Base-by-base conservation (phyloP, 2,888 invertebrate genomes). In the Idaea dimidiata region DNA sequence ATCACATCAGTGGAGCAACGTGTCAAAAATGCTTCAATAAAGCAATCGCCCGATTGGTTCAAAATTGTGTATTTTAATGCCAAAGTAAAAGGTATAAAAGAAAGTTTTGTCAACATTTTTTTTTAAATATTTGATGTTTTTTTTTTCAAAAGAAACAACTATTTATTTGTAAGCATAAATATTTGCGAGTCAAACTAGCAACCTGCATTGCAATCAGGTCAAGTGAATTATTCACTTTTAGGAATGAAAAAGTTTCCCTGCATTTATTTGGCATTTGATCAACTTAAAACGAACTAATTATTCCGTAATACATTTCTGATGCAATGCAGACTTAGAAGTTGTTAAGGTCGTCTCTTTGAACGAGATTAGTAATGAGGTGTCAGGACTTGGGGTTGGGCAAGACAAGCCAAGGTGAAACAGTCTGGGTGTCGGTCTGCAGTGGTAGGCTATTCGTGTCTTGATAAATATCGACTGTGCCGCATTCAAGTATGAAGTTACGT, bases 361-460 rank as follows among this genome's bases (percentile, higher is more conserved):
- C 64, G 62, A 70, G 66, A 67, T 70, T 64, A 66, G 63, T 66
- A 63, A 67, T 65, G 66, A 63, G 62, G 65, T 68, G 59, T 69
- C 62, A 59, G 54, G 33, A 59, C 65, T 63, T 56, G 61, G 56
- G 63, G 60, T 60, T 31, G 62, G 55, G 43, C 43, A 6, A 43
- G 62, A 62, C 65, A 62, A 60, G 57, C 33, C 65, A 71, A 71
- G 71, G 69, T 69, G 67, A 69, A 63, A 59, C 60, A 54, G 67
- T 67, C 66, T 64, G 59, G 61, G 60, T 55, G 65, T 64, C 67
- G 43, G 43, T 14, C 14, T 43, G 65, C 72, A 60, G 59, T 53
- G 61, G 63, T 54, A 66, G 71, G 59, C 67, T 69, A 75, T 73
- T 73, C 67, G 73, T 71, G 32, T 17, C 32, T 16, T 32, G 4